Evolutionary conservation across 2,797 vertebrate genomes (phyloP), one percentile per base, ranked within the genome.

Genomic region (Limnodromus scolopaceus): DNA sequence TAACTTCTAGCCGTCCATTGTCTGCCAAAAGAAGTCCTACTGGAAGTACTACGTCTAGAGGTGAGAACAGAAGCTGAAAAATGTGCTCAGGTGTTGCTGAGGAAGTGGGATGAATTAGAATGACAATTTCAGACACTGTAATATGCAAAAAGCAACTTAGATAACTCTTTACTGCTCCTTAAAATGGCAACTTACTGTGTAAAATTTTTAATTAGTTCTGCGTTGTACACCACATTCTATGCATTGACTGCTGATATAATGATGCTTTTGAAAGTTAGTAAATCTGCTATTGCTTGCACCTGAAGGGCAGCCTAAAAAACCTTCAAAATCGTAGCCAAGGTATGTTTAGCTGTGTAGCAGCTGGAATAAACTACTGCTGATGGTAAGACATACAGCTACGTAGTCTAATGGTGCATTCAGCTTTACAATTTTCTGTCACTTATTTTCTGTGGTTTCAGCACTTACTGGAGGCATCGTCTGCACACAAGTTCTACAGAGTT

Each of bases 11-110:
- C 97, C 99, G 99, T 61, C 99, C 99, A 0, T 91, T 99, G 43
- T 99, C 99, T 95, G 98, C 99, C 96, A 99, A 99, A 98, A 99
- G 98, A 97, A 98, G 98, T 71, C 99, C 99, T 63, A 99, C 99
- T 43, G 99, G 99, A 97, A 99, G 99, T 65, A 98, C 99, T 91
- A 98, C 99, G 63, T 98, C 98, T 28, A 98, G 99, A 98, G 99
- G 99, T 99, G 97, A 99, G 99, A 91, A 58, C 9, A 32, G 15
- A 60, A 65, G 20, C 55, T 70, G 51, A 14, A 79, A 80, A 49
- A 38, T 23, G 2, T 9, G 3, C 16, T 87, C 5, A 8, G 16
- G 15, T 60, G 70, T 80, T 86, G 18, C 63, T 68, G 55, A 79
- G 48, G 46, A 88, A 61, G 9, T 72, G 66, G 82, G 28, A n/a